Percentiles rank a stretch among this genome's conserved stretches.
Conservation (phyloP, 2,113 vertebrate genomes). For the Clupea harengus region DNA sequence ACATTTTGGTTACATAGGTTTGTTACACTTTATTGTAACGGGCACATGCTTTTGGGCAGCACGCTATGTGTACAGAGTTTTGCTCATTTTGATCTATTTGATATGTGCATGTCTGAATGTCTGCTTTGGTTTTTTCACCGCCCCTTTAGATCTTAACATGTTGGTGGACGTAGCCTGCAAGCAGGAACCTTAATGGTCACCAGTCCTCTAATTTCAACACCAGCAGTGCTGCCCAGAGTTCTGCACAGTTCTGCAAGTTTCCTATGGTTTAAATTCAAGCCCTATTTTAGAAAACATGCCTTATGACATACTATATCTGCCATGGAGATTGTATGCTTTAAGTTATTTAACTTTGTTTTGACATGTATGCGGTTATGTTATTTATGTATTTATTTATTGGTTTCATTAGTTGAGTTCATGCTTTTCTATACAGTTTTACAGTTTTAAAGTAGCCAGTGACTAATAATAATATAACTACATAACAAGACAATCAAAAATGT, state of each 20-base stretch:
- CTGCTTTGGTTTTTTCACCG: not conserved
- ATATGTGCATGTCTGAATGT: not conserved
- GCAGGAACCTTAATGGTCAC: slow-evolving; percentile 52
- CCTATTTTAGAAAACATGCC: not conserved
- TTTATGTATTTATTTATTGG: not conserved
- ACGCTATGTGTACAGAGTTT: no score
- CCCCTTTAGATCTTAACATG: slow-evolving; percentile 66
- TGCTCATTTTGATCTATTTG: not conserved
- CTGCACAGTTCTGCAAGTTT: slow-evolving; percentile 5
- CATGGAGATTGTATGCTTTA: not conserved
- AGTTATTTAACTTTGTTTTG: slow-evolving; percentile 11
- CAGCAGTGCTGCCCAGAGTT: not conserved
- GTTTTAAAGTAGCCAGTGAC: not conserved
- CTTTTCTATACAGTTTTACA: not conserved
- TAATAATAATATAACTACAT: not conserved
- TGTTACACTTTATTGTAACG: not conserved
- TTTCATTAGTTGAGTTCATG: not conserved
- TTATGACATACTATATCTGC: not conserved
- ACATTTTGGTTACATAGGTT: not conserved
- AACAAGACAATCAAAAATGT: not conserved
- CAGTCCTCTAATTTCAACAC: not conserved
- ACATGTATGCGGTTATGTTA: not conserved
- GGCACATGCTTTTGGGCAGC: not conserved
- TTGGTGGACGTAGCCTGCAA: slow-evolving; percentile 69
- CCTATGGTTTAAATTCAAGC: not conserved